Percentiles rank a stretch among this genome's conserved stretches.
Evolutionary conservation across 2,888 invertebrate species (phyloP).

Genomic region (Zhuqinia jingwanae): DNA sequence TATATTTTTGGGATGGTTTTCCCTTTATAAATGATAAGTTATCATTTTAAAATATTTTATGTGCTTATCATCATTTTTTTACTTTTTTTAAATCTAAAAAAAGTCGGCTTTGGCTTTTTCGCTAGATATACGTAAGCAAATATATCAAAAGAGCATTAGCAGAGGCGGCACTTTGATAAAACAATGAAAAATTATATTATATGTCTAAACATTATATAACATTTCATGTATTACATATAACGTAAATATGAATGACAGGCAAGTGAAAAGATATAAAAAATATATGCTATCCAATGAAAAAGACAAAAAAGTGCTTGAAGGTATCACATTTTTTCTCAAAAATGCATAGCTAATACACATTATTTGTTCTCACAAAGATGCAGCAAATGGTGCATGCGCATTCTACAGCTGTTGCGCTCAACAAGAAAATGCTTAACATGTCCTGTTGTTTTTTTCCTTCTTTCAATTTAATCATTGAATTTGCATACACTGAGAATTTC

Average conservation of each 20-base stretch:
- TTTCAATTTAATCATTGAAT: conserved; percentile 27
- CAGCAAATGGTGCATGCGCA: conserved; percentile 24
- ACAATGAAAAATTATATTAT: conserved; percentile 35
- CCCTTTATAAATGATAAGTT: not conserved
- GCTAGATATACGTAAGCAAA: too few species aligned
- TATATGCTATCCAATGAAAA: too few species aligned
- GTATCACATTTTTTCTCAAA: too few species aligned
- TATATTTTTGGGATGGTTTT: not conserved
- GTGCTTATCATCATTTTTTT: too few species aligned
- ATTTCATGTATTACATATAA: not conserved
- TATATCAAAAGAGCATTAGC: not conserved
- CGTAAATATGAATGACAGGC: too few species aligned
- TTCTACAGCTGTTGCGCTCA: conserved; percentile 27
- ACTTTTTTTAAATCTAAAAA: too few species aligned
- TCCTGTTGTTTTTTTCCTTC: not conserved
- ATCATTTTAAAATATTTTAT: too few species aligned
- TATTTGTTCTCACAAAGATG: not conserved
- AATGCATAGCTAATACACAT: too few species aligned
- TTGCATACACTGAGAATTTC: conserved; percentile 28
- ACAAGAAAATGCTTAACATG: not conserved
- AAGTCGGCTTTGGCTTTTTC: too few species aligned
- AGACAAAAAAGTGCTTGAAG: too few species aligned
- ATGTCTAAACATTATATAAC: not conserved
- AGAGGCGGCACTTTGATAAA: conserved; percentile 10
- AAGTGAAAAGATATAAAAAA: too few species aligned